Evolutionary conservation across 2,113 vertebrate species (phyloP), one percentile per base, ranked within the genome.

Genomic region (Zosterops japonicus): DNA sequence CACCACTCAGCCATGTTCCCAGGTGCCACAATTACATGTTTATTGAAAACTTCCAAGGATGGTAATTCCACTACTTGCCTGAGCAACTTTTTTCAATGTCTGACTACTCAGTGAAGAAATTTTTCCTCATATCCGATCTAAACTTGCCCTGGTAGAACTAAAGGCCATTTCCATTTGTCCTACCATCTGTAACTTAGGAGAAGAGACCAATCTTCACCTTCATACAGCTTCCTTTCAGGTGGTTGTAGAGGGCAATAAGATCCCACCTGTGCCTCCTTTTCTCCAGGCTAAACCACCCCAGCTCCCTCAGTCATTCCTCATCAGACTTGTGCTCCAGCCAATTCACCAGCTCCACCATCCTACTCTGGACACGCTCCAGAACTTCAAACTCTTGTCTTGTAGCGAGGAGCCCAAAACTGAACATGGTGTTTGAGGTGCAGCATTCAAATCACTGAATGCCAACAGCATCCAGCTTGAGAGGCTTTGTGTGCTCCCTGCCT

Each of bases 161-260:
- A 23, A 52, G 53, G 20, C 20, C 11, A 21, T 52, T 82, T 59
- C 28, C 39, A 39, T 59, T 60, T 82, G 28, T 65, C 14, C 27
- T 65, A 52, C 20, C 7, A 20, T 39, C 41, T 21, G 19, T 59
- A 46, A 59, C 64, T 44, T 52, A 42, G 31, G 23, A 36, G 33
- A 29, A 52, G 36, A 52, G 6, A n/a, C 8, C 0, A 1, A 50
- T 49, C 8, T 42, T 27, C 36, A 36, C 4, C 9, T 52, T 6
- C 1, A 8, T 39, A 74, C 14, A 63, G 17, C 4, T 5, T 44
- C 28, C 5, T 74, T 59, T 46, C 46, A 46, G 5, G 12, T 29
- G 12, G 6, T 33, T 33, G 22, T 33, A n/a, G 19, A 65, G 36
- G 6, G 23, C 17, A 36, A 1, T 59, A 74, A n/a, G 28, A 36